phyloP scores from a whole-genome alignment of 2,888 invertebrate genomes.

The Lamproptera curius region DNA sequence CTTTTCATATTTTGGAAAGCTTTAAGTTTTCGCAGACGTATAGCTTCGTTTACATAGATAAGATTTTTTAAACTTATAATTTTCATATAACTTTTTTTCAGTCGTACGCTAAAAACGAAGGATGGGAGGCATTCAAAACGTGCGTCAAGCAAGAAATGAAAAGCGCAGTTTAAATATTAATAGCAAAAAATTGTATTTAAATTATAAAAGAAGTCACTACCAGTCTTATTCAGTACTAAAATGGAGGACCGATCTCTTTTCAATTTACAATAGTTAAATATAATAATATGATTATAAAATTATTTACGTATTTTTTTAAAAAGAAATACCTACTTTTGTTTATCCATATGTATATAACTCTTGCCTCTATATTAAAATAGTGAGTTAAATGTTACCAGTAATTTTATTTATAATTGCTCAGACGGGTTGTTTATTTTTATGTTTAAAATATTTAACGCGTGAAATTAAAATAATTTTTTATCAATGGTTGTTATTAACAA shows the following conservation, averaged over 20 bases:
- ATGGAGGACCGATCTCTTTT: not conserved
- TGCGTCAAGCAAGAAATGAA: slow-evolving; percentile 96
- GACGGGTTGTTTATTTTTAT: not conserved
- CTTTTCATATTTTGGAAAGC: too few relatives aligned
- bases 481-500: slow-evolving; percentile 15
- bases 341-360: too few relatives aligned
- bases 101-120: slow-evolving; percentile 92
- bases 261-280: too few relatives aligned
- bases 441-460: not conserved
- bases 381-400: not conserved
- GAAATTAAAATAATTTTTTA: not conserved
- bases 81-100: too few relatives aligned
- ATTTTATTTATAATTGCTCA: not conserved
- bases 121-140: slow-evolving; percentile 94
- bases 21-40: too few relatives aligned
- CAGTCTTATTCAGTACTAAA: too few relatives aligned
- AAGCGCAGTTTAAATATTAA: slow-evolving; percentile 67
- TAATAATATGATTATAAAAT: too few relatives aligned
- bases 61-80: too few relatives aligned
- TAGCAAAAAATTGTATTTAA: too few relatives aligned
- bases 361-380: not conserved
- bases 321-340: too few relatives aligned
- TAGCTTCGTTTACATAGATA: too few relatives aligned
- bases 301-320: not conserved
- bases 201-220: too few relatives aligned